These are phyloP conservation scores for Vombatus ursinus DNA, from an alignment of 2,113 vertebrate genomes.

Conservation along the genomic window DNA sequence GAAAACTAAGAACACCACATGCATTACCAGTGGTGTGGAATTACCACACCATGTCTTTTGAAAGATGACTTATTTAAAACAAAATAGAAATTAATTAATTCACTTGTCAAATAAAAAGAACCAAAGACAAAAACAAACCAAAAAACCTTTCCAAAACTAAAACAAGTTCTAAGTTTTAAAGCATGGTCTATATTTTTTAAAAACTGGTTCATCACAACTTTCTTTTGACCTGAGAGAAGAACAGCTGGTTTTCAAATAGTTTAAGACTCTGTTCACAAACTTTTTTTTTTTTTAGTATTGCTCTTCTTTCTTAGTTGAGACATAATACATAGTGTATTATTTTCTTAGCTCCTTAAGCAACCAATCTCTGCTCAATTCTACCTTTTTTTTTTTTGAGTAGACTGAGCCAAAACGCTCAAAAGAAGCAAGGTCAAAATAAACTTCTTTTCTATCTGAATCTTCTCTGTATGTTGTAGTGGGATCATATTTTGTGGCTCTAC, in stretches of 20 bases:
- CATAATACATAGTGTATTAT: neutral
- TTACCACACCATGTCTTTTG: neutral
- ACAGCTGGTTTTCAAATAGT: constrained; percentile 2
- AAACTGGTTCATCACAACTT: neutral
- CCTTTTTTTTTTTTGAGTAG: neutral
- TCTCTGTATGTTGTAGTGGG: constrained; percentile 45
- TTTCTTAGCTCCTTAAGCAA: neutral
- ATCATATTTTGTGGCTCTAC: constrained; percentile 61
- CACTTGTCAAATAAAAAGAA: neutral
- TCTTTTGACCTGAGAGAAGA: neutral
- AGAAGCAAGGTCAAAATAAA: neutral
- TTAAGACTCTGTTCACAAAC: constrained; percentile 20
- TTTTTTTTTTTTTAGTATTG: constrained; percentile 17
- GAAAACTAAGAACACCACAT: neutral
- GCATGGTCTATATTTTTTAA: neutral
- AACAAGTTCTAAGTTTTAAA: neutral
- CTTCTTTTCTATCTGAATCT: constrained; percentile 30
- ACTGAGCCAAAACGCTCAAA: neutral
- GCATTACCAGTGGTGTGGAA: neutral
- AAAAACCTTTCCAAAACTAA: neutral
- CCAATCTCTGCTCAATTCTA: constrained; percentile 39
- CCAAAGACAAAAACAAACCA: neutral
- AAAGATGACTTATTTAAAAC: neutral
- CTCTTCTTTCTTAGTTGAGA: constrained; percentile 42
- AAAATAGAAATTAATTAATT: neutral